Evolutionary conservation across 2,797 vertebrate species (phyloP).

Genomic region (Bovichtus variegatus): DNA sequence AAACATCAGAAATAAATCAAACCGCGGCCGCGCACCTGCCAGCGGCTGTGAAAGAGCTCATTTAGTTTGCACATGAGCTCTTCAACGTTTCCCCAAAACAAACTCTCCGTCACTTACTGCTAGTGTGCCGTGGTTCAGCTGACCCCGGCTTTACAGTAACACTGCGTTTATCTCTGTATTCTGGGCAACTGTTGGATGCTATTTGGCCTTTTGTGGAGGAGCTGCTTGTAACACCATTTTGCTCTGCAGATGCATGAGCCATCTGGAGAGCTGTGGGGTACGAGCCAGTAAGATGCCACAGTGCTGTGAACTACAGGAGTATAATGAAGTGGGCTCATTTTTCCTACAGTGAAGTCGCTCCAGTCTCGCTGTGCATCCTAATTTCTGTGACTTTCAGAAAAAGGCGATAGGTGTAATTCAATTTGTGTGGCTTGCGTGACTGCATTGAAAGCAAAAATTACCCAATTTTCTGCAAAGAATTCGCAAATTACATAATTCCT

Average conservation of each 20-base stretch:
- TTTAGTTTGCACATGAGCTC: no score
- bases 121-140: no score
- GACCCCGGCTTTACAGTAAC: background rate
- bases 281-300: constrained; percentile 26
- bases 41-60: no score
- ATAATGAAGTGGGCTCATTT: constrained; percentile 34
- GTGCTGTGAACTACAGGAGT: constrained; percentile 38
- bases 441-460: constrained; percentile 35
- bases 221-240: constrained; percentile 29
- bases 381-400: constrained; percentile 43
- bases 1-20: no score
- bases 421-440: constrained; percentile 44
- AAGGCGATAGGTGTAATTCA: constrained; percentile 43
- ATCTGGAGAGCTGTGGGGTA: constrained; percentile 50
- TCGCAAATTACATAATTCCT: constrained; percentile 22
- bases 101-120: no score
- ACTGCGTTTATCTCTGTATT: constrained; percentile 35
- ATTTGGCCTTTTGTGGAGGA: constrained; percentile 18
- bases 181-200: constrained; percentile 32
- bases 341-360: constrained; percentile 11
- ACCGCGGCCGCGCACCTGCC: no score
- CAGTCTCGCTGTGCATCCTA: constrained; percentile 35
- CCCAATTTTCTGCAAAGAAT: constrained; percentile 36
- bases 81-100: no score
- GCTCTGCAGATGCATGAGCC: constrained; percentile 35